A percentile compares a stretch with the other conserved stretches of the same genome.
These are phyloP conservation scores for Iselma pallidipennis DNA, from an alignment of 2,888 invertebrate genomes.

Conservation along the genomic window DNA sequence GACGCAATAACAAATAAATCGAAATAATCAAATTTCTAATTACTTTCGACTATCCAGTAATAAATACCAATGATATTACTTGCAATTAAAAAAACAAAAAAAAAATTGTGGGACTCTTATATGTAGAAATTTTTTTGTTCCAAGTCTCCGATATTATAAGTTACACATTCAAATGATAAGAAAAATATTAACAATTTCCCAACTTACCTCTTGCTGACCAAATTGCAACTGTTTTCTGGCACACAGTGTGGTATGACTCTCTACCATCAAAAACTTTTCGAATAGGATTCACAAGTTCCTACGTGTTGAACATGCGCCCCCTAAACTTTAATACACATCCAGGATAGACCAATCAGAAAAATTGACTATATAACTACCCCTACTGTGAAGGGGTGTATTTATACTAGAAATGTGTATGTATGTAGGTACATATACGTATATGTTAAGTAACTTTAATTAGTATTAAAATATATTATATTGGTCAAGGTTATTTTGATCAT, in stretches of 20 bases:
- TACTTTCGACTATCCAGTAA: too few relatives aligned
- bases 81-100: too few relatives aligned
- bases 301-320: background rate
- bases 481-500: background rate
- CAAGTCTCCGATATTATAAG: too few relatives aligned
- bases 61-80: too few relatives aligned
- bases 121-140: too few relatives aligned
- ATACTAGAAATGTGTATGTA: background rate
- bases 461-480: background rate
- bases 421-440: background rate
- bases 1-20: too few relatives aligned
- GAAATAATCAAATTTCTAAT: too few relatives aligned
- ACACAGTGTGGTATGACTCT: background rate
- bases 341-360: background rate
- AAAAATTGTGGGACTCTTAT: too few relatives aligned
- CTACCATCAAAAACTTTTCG: background rate
- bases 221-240: background rate
- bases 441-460: background rate
- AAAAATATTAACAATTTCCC: background rate
- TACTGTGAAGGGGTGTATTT: background rate
- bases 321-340: background rate
- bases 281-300: background rate
- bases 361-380: background rate
- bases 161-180: too few relatives aligned
- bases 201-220: background rate